A percentile compares a stretch with the other conserved stretches of the same genome.
These are phyloP conservation scores for Coendou prehensilis DNA, from an alignment of 2,797 vertebrate species.

Conservation along the genomic window DNA sequence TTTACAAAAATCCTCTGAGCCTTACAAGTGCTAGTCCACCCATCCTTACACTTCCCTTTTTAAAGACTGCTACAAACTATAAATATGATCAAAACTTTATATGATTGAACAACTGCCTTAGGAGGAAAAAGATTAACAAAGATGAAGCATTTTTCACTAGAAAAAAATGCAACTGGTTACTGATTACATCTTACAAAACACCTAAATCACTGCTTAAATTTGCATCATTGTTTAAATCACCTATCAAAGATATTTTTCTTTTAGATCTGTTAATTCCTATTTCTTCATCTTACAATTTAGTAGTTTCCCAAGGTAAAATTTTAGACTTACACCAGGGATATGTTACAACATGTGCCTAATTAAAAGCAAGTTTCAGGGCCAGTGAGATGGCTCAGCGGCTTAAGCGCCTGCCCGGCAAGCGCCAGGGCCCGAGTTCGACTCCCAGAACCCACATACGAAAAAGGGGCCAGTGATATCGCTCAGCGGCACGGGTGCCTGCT, in stretches of 20 bases:
- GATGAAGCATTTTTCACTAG: background rate
- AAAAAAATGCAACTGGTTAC: constrained; percentile 13
- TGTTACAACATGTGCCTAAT: background rate
- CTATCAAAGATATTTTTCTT: constrained; percentile 34
- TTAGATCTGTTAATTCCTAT: constrained; percentile 27
- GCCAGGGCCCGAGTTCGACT: too few species aligned
- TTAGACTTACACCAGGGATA: background rate
- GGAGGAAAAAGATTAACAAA: background rate
- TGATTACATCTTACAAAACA: constrained; percentile 19
- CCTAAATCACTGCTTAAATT: background rate
- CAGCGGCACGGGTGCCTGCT: too few species aligned
- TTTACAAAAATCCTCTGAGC: background rate
- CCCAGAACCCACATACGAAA: too few species aligned
- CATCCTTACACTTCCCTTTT: background rate
- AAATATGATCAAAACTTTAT: background rate
- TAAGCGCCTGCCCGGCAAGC: too few species aligned
- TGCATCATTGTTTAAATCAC: background rate
- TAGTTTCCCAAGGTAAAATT: background rate
- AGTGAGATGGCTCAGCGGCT: too few species aligned
- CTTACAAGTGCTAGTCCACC: background rate
- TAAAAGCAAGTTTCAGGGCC: constrained; percentile 11
- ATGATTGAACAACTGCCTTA: background rate
- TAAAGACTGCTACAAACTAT: background rate
- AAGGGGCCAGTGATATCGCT: too few species aligned
- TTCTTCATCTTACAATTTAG: background rate